Conservation (phyloP, 2,797 vertebrate species). For the Pantherophis alleghaniensis region DNA sequence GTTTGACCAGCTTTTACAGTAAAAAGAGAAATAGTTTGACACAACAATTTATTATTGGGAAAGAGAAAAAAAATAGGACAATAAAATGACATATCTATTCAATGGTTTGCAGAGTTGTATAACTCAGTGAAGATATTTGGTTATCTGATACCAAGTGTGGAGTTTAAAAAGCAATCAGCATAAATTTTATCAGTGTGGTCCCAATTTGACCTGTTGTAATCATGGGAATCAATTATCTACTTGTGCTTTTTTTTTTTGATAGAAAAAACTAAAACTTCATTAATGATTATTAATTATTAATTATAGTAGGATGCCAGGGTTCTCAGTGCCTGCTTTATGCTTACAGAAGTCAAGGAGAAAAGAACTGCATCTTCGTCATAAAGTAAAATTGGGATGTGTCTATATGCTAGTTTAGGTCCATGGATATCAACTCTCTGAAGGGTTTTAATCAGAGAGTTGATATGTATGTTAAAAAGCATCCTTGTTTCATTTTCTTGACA, state of each 20-base stretch:
- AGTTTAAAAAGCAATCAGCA: too few relatives aligned
- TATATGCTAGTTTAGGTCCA: not conserved
- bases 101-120: too few relatives aligned
- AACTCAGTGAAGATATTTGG: too few relatives aligned
- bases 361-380: not conserved
- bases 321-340: not conserved
- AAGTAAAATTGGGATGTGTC: not conserved
- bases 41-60: too few relatives aligned
- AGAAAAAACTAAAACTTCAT: not conserved
- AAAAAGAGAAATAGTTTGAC: not conserved
- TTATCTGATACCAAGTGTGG: too few relatives aligned
- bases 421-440: not conserved
- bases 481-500: not conserved
- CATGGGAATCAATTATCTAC: too few relatives aligned
- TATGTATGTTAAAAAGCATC: not conserved
- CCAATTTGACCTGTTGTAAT: too few relatives aligned
- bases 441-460: not conserved
- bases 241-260: too few relatives aligned
- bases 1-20: not conserved
- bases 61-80: too few relatives aligned
- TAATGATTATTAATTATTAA: not conserved
- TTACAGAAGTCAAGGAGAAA: not conserved
- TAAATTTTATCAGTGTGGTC: too few relatives aligned
- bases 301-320: not conserved
- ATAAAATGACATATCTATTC: too few relatives aligned